Base-by-base conservation (phyloP, 2,113 vertebrate genomes). In the Brachypodius melanocephalos region DNA sequence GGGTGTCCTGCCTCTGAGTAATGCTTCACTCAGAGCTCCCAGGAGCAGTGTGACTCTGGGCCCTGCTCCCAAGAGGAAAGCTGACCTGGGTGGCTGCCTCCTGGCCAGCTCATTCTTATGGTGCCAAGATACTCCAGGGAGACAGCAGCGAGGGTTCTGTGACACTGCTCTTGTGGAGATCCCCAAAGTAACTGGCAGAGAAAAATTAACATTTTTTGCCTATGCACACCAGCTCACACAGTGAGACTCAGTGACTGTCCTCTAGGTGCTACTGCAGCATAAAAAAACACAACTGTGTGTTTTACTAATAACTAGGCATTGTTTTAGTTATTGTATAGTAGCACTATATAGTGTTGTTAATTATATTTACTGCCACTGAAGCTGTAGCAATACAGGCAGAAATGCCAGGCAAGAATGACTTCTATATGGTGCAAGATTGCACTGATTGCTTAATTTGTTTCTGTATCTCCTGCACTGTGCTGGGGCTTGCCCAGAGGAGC, bases 261-360 rank as follows among this genome's bases (percentile, higher is more conserved):
- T 91, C 85, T 87, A 93, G 85, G 85, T 93, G 88, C 90, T 96
- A 89, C 85, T 82, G 82, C 85, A 68, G 57, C 62, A 68, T 45
- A 20, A 88, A 75, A 71, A 79, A 57, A 21, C 14, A 31, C 46
- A 61, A 3, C 25, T 25, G 4, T 22, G 12, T 55, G 25, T 85
- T 87, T 87, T 51, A 42, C 83, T 73, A 61, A 72, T 79, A 88
- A n/a, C 74, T 68, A 54, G 62, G 52, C 59, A 67, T 42, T 59
- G 74, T 18, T 94, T 67, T 59, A 79, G 43, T 68, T 92, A 62
- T 25, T 51, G 17, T 66, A 25, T 24, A 48, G 68, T n/a, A 48
- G 25, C 61, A 69, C 45, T 46, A 10, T 18, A 31, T 25, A 38
- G 55, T 32, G 46, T 10, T 75, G 65, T 54, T 89, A 68, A 78